Evolutionary conservation across 2,113 vertebrate species (phyloP).

Genomic region (Lontra canadensis): DNA sequence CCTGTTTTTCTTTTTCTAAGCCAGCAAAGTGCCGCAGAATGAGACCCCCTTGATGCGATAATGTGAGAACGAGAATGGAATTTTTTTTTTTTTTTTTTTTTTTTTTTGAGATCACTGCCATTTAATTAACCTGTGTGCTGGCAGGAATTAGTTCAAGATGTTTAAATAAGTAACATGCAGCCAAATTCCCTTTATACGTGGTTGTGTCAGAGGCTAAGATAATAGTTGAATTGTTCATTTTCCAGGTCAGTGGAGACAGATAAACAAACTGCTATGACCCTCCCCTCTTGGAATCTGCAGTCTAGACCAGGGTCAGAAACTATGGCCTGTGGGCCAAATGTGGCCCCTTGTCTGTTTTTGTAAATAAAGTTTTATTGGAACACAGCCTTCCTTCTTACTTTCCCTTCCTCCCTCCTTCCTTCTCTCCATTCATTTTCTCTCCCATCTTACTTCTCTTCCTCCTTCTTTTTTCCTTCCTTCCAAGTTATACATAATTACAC

Average conservation of each 20-base stretch:
- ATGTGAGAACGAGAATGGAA: background rate
- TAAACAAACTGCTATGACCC: no score
- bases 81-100: background rate
- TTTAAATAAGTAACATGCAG: background rate
- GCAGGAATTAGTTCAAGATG: background rate
- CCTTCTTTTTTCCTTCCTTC: background rate
- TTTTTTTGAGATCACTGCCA: background rate
- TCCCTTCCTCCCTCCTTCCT: no score
- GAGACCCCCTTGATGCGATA: slow-evolving; percentile 40
- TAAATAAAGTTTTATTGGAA: slow-evolving; percentile 58
- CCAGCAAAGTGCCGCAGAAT: background rate
- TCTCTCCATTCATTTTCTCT: background rate
- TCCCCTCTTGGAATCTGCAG: background rate
- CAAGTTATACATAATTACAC: background rate
- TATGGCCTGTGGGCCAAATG: background rate
- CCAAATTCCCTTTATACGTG: background rate
- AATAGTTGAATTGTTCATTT: background rate
- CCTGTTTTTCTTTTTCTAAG: background rate
- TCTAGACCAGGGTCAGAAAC: background rate
- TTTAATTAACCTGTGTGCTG: slow-evolving; percentile 67
- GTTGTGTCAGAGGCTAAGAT: background rate
- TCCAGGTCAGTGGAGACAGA: background rate
- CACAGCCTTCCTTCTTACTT: background rate
- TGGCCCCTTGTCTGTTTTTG: background rate
- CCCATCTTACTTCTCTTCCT: background rate